A percentile compares a stretch with the other conserved stretches of the same genome.
These are phyloP conservation scores for Alviniconcha marisindica DNA, from an alignment of 1,140 invertebrate species.

Conservation along the genomic window DNA sequence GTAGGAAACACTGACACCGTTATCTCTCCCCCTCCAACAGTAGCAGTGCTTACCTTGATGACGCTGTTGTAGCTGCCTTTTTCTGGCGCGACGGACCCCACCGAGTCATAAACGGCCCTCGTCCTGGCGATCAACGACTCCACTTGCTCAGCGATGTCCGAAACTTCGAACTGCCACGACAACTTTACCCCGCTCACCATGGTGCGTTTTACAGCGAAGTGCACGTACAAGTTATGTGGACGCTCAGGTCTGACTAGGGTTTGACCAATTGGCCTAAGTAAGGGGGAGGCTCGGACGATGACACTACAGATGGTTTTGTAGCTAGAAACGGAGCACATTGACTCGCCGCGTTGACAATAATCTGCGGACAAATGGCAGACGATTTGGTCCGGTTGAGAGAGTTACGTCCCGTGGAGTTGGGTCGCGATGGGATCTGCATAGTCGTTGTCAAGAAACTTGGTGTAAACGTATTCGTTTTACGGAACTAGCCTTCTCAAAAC, in stretches of 20 bases:
- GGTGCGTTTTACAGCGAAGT: neutral
- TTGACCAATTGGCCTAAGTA: no score
- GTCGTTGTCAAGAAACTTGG: neutral
- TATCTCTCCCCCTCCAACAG: no score
- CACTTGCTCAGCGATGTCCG: conserved; percentile 1
- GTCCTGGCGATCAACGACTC: conserved; percentile 70
- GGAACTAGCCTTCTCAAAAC: neutral
- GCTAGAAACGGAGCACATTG: neutral
- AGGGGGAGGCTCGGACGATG: neutral
- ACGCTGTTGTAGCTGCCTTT: conserved; percentile 73
- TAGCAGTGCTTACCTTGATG: conserved; percentile 70
- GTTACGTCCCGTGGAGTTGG: no score
- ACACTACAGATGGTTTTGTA: neutral
- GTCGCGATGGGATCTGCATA: neutral
- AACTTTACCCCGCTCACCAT: neutral
- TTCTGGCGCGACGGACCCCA: conserved; percentile 70
- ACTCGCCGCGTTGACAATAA: neutral
- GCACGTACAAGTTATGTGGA: neutral
- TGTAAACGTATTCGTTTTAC: neutral
- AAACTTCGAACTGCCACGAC: neutral
- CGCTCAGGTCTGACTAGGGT: neutral
- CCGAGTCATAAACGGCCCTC: conserved; percentile 72
- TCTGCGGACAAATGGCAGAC: neutral
- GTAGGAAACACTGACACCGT: no score
- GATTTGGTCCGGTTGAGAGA: conserved; percentile 5